Evolutionary conservation across 2,888 invertebrate genomes (phyloP), one percentile per base, ranked within the genome.

Genomic region (Gari tellinella): DNA sequence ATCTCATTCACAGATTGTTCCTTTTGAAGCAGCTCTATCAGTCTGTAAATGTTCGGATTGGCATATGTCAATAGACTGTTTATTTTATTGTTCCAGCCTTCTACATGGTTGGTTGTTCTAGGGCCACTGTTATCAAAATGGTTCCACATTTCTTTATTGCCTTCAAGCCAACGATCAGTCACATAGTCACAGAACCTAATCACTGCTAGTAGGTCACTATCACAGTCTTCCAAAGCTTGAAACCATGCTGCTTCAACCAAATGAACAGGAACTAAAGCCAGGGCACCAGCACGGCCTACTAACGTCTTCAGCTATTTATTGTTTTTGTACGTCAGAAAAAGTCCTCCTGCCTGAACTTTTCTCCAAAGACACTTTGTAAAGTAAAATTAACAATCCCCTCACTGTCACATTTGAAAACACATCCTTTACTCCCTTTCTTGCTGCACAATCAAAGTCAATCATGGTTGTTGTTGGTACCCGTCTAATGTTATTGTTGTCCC

Each of bases 351-450:
- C 21, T 80, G 68, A 19, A 48, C 49, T 23, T 66, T n/a, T n/a
- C n/a, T n/a, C n/a, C n/a, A n/a, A n/a, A n/a, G n/a, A n/a, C n/a
- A n/a, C n/a, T n/a, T n/a, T 5, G 64, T 69, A 43, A 57, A 79
- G 48, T 81, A 73, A 56, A 81, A 81, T 21, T 76, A 65, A 43
- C 70, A 80, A 7, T n/a, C 69, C 75, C 21, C 69, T 65, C n/a
- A 77, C 46, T 19, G 14, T 31, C 17, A 51, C 38, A 12, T 52
- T 58, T 8, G 70, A 74, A 46, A 81, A 80, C 4, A 65, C 61
- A 14, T 14, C 7, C 2, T 21, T 12, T 5, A 49, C 58, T 7
- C n/a, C 52, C n/a, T 26, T 52, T 7, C 17, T 25, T 8, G 52
- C n/a, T 7, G 52, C n/a, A n/a, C n/a, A n/a, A n/a, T n/a, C n/a